A percentile compares a stretch with the other conserved stretches of the same genome.
These are phyloP conservation scores for Nilaparvata lugens DNA, from an alignment of 1,140 invertebrate species.

Conservation along the genomic window DNA sequence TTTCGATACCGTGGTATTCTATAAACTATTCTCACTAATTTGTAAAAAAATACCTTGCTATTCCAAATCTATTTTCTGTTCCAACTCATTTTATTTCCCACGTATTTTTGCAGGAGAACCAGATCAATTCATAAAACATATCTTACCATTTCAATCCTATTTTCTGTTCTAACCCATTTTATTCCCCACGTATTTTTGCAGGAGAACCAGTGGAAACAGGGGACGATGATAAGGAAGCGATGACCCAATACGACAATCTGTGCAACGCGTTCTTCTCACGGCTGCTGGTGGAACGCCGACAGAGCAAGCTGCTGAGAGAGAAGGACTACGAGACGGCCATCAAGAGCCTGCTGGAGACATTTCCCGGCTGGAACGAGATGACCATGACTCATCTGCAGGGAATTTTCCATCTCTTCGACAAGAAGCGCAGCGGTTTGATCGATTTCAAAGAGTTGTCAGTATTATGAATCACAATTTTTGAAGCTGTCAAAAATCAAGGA, in stretches of 20 bases:
- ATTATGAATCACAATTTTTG: not conserved
- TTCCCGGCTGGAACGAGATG: conserved; percentile 43
- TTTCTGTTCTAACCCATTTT: too few species aligned
- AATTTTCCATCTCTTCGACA: conserved; percentile 41
- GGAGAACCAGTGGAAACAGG: not conserved
- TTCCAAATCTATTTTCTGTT: too few species aligned
- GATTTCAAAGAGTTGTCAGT: conserved; percentile 44
- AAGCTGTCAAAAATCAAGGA: too few species aligned
- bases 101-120: too few species aligned
- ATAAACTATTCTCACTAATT: too few species aligned
- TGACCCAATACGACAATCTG: conserved; percentile 35
- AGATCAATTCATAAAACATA: too few species aligned
- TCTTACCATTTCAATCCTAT: too few species aligned
- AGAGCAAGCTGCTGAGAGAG: conserved; percentile 40
- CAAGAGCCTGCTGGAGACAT: conserved; percentile 37
- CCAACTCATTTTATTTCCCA: too few species aligned
- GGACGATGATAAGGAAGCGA: not conserved
- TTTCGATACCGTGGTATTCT: too few species aligned
- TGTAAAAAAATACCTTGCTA: too few species aligned
- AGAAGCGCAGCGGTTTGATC: conserved; percentile 42
- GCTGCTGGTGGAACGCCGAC: conserved; percentile 36
- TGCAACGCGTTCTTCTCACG: conserved; percentile 40
- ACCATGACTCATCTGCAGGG: conserved; percentile 43
- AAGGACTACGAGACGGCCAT: conserved; percentile 39
- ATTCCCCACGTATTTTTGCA: not conserved